Base-by-base conservation (phyloP, 2,113 vertebrate species). In the Craseonycteris thonglongyai region DNA sequence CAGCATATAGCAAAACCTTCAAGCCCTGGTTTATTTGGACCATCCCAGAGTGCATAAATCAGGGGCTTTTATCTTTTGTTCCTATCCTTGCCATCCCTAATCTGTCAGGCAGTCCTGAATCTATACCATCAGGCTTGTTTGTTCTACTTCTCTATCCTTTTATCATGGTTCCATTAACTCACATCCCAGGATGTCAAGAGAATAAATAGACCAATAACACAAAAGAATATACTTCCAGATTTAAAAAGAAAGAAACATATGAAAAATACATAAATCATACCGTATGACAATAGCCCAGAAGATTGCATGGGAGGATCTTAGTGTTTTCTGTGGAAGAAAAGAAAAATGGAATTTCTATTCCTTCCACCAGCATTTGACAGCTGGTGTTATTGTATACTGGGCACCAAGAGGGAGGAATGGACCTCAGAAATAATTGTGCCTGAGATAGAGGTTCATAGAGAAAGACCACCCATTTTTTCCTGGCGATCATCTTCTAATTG, bases 131-230 rank as follows among this genome's bases (percentile, higher is more conserved):
- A 88, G 88, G 94, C 95, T 94, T 96, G 90, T 91, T 96, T 96
- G 93, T 86, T 93, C 81, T 96, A 76, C 85, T 96, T 94, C 84
- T 90, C 78, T 92, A 88, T 91, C 88, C 93, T 96, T 97, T 97
- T 95, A 97, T 97, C 96, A 94, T 80, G 82, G 74, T 97, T 97
- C 95, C 96, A 97, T 97, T 97, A 97, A 97, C 95, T 97, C 94
- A 93, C 85, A 92, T 88, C 84, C 95, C 93, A 96, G 51, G 68
- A 75, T 97, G 96, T 97, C 97, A 97, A 94, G 95, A 97, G 95
- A 97, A 97, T 97, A 97, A 97, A 97, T 97, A 97, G 96, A 88
- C 96, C 96, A 97, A 97, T 97, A 96, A 97, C 96, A 96, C 97
- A 97, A 95, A 97, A 96, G 93, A 97, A 96, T 95, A 96, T 86